Base-by-base conservation (phyloP, 2,113 vertebrate species). In the Eublepharis macularius region DNA sequence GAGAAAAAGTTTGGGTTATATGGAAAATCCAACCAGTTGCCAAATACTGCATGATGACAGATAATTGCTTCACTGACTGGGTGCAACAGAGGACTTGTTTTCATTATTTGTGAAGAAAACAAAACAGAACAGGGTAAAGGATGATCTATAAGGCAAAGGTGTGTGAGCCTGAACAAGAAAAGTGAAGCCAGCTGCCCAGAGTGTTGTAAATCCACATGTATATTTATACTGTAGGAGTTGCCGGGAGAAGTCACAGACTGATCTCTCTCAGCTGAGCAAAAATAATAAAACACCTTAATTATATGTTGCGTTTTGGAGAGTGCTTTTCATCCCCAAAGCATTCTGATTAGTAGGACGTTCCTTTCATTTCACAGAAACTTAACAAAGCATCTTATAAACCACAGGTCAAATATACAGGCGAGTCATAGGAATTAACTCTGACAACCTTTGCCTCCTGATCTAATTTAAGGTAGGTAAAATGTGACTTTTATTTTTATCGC, bases 161-260 rank as follows among this genome's bases (percentile, higher is more conserved):
- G 60, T 26, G 6, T 29, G 24, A 69, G 4, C 4, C 36, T 4
- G 51, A 26, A 34, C 8, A 19, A 0, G 47, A 41, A 65, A 4
- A 60, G 32, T 41, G 32, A 49, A n/a, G 17, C 19, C 73, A 43
- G 73, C 70, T 75, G 39, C 29, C 43, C 85, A 3, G 3, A 77
- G 41, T 24, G 34, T 49, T 79, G 34, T 39, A 82, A 86, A 86
- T 45, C 12, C 3, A 73, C 12, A 41, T 63, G 6, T 17, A 49
- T 54, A 2, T 49, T 79, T 75, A 51, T 0, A 9, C 6, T 17
- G 32, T 2, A 29, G 70, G 86, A 87, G 82, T 54, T 82, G 63
- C 43, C n/a, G 36, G 1, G 51, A 68, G 74, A 80, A 86, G 72
- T 81, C 82, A 84, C 76, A 49, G n/a, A 65, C 29, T 77, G 78